Conservation (phyloP, 2,888 invertebrate species). For the Chesias legatella region DNA sequence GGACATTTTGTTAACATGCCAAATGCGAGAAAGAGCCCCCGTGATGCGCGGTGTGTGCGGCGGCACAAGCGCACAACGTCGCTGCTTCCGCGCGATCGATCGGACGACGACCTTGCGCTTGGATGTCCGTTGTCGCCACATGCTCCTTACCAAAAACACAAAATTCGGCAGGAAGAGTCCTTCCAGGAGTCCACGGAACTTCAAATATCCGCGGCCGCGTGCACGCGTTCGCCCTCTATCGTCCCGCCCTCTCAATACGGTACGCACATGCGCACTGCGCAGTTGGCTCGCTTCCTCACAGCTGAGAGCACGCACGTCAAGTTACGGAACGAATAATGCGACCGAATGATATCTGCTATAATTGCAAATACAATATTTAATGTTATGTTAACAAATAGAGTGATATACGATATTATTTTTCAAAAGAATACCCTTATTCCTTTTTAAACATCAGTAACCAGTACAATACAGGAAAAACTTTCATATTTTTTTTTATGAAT, state of each 20-base stretch:
- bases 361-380: no score
- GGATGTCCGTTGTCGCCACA: not conserved
- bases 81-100: constrained; percentile 8
- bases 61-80: constrained; percentile 16
- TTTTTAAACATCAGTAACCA: no score
- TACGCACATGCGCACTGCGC: no score
- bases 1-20: constrained; percentile 5
- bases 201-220: not conserved
- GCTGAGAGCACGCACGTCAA: no score
- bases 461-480: no score
- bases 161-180: not conserved
- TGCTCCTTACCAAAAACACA: constrained; percentile 2
- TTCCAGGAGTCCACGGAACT: not conserved
- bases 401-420: no score
- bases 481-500: no score
- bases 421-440: no score
- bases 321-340: no score
- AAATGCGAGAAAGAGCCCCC: constrained; percentile 4
- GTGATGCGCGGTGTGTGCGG: constrained; percentile 5
- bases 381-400: no score
- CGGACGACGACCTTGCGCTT: constrained; percentile 10
- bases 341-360: no score
- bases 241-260: not conserved
- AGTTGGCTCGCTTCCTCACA: no score
- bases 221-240: not conserved